Evolutionary conservation across 2,797 vertebrate species (phyloP), one percentile per base, ranked within the genome.

Genomic region (Nyctibius grandis): DNA sequence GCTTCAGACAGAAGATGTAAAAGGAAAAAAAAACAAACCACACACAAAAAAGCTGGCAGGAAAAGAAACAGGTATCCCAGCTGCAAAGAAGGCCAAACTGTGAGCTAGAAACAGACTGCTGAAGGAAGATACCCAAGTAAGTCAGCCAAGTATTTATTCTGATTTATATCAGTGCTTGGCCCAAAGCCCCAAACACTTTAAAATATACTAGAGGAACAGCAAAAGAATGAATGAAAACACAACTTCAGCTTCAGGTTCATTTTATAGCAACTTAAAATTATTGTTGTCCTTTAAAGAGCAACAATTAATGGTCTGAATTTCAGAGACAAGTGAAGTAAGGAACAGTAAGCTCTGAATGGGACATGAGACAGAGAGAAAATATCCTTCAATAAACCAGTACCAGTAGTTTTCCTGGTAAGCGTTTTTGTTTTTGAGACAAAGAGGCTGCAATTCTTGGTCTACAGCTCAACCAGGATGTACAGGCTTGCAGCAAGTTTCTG

Each of bases 51-150:
- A 51, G 2, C n/a, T 79, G 44, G 28, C 79, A 90, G 60, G 60
- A 92, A 80, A 85, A 92, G 25, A 64, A 85, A 16, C 65, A 95
- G 79, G 91, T 93, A 95, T 47, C 50, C 38, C 79, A 94, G 72
- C 65, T 33, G 50, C 73, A 94, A 48, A 72, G 50, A 34, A 34
- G 47, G 65, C 73, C 76, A 85, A 91, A 68, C 45, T 4, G 4
- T 74, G 57, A 95, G 36, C 36, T 65, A 67, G 59, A 84, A 92
- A 78, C 72, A 81, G 79, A 83, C n/a, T 94, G 83, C 42, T 81
- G 82, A 91, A 88, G 68, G 59, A 94, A 95, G 79, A 80, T 40
- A 80, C 31, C 25, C 64, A 91, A 77, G 22, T 50, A 70, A 91
- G 61, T 64, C 83, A 95, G 72, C 54, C 82, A 95, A 88, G 23